A percentile compares a stretch with the other conserved stretches of the same genome.
Evolutionary conservation across 2,797 vertebrate genomes (phyloP).

Genomic region (Coendou prehensilis): DNA sequence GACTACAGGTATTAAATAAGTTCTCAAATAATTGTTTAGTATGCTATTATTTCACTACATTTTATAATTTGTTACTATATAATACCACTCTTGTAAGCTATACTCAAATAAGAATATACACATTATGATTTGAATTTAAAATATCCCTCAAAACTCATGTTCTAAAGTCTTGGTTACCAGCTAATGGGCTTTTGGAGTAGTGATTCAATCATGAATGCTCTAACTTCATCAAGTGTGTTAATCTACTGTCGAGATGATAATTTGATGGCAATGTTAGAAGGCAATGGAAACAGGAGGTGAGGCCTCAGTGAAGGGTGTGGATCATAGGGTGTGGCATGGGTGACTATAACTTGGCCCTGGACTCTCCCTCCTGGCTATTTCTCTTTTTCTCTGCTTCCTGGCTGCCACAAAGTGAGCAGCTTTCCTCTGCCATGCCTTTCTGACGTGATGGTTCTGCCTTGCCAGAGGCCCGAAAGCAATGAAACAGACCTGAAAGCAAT

Average conservation of each 20-base stretch:
- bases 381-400: neutral
- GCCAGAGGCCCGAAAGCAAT: neutral
- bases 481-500: neutral
- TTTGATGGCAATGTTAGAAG: neutral
- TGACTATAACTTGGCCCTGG: neutral
- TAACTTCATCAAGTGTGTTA: neutral
- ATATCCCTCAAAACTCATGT: neutral
- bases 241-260: neutral
- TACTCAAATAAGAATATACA: neutral
- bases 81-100: neutral
- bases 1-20: neutral
- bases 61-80: constrained; percentile 18
- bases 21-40: neutral
- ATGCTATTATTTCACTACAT: neutral
- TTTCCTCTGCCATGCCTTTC: neutral
- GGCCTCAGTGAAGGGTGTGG: neutral
- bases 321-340: neutral
- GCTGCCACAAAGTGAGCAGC: neutral
- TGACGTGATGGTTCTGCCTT: neutral
- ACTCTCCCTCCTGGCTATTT: neutral
- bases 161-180: neutral
- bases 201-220: neutral
- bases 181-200: neutral
- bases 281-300: neutral
- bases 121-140: neutral